Percentiles rank a stretch among this genome's conserved stretches.
These are phyloP conservation scores for Hylomyscus alleni DNA, from an alignment of 2,797 vertebrate species.

Conservation along the genomic window DNA sequence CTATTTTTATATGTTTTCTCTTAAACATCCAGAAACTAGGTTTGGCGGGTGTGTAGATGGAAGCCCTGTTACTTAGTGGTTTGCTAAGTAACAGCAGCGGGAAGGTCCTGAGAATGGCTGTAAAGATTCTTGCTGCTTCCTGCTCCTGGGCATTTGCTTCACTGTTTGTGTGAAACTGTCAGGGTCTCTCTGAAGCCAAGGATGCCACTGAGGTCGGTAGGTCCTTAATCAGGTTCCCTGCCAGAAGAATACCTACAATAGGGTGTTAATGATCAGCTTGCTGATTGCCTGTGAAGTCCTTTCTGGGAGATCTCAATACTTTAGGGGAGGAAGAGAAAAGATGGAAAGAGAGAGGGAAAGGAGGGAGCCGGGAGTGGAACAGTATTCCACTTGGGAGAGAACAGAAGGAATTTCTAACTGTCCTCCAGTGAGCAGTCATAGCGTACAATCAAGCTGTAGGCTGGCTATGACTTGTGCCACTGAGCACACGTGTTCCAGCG, in stretches of 20 bases:
- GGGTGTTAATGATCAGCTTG: background rate
- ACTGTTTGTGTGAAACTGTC: background rate
- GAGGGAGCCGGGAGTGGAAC: fast-evolving
- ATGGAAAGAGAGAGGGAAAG: no score
- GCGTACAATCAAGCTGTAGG: background rate
- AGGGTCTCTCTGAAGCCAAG: background rate
- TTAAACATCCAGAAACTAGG: background rate
- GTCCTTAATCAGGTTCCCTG: background rate
- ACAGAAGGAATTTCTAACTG: background rate
- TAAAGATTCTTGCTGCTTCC: background rate
- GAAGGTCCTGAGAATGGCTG: no score
- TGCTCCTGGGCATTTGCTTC: background rate
- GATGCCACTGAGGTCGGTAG: background rate
- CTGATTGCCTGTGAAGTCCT: background rate
- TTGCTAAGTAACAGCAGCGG: background rate
- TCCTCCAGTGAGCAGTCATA: background rate
- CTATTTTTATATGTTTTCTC: background rate
- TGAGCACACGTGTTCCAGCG: background rate
- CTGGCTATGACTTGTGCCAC: no score
- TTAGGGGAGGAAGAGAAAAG: no score
- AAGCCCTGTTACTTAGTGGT: background rate
- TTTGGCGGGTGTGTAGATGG: background rate
- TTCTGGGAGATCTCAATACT: background rate
- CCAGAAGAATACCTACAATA: background rate
- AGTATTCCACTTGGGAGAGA: background rate